A percentile compares a stretch with the other conserved stretches of the same genome.
Conservation (phyloP, 2,888 invertebrate species). For the Leptarthrus brevirostris region DNA sequence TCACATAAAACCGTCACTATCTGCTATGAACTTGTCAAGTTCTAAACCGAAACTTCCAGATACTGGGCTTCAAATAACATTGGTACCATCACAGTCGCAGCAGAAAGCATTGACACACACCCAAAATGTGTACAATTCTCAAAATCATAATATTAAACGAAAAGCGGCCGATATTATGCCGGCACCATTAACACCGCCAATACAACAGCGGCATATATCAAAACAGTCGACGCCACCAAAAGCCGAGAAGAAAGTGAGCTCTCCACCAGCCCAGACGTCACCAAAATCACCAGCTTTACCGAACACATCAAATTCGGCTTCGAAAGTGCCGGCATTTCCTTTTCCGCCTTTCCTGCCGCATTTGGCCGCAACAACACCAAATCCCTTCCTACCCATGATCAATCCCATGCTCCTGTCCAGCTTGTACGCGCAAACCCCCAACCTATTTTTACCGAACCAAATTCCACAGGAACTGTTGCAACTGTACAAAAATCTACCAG, state of each 20-base stretch:
- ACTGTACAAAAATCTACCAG: slow-evolving; percentile 54
- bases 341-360: slow-evolving; percentile 50
- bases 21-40: slow-evolving; percentile 50
- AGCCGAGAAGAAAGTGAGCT: neutral
- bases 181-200: slow-evolving; percentile 32
- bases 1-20: neutral
- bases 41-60: slow-evolving; percentile 50
- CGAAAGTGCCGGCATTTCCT: slow-evolving; percentile 50
- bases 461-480: slow-evolving; percentile 53
- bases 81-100: slow-evolving; percentile 52
- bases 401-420: slow-evolving; percentile 54
- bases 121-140: slow-evolving; percentile 55
- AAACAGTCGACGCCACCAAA: slow-evolving; percentile 23
- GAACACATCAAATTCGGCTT: slow-evolving; percentile 28
- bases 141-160: slow-evolving; percentile 55
- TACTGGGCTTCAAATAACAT: slow-evolving; percentile 54
- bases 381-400: slow-evolving; percentile 52
- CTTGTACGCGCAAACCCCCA: slow-evolving; percentile 52
- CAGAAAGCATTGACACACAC: slow-evolving; percentile 12
- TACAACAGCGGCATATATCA: neutral
- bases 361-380: slow-evolving; percentile 49
- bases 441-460: slow-evolving; percentile 52
- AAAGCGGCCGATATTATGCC: slow-evolving; percentile 51
- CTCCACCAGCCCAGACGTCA: neutral
- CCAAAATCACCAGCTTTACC: slow-evolving; percentile 14